Evolutionary conservation across 92 coral and sea anemone species (phyloP), one percentile per base, ranked within the genome.

Genomic region (Pocillopora grandis): DNA sequence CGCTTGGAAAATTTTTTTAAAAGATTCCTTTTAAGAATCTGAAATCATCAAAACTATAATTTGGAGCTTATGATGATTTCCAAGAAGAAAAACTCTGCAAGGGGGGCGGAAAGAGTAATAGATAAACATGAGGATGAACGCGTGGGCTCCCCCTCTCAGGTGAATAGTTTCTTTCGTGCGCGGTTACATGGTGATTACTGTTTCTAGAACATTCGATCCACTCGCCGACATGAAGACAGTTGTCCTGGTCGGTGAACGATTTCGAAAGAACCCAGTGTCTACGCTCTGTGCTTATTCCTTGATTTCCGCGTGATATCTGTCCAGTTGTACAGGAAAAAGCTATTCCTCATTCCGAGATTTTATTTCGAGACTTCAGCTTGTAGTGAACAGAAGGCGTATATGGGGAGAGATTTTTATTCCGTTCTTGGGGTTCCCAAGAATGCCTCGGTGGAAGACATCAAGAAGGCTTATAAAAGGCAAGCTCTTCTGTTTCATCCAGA

Each of bases 361-460:
- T 12, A 62, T 61, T 71, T 20, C 31, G 65, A 74, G 56, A 58
- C 15, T 36, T 36, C 14, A 6, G 76, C 60, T 74, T 42, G 66
- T 42, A 80, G 78, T 33, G 65, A 67, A 68, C n/a, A 79, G 79
- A 11, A 52, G 69, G n/a, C 77, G 70, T 76, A 79, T 60, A 97
- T 97, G 98, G 98, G 98, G 62, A 91, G 90, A 75, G 95, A 97
- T 86, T 97, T 87, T 81, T 97, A 97, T 83, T 90, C 89, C 7
- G 93, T 97, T 36, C 97, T 97, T 10, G 99, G 99, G 15, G 99
- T 97, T 75, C 95, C 99, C 20, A 90, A 97, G 84, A 92, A 92
- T 77, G 99, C 99, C 49, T 81, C 93, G 66, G 78, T 80, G 35
- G 99, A 97, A 58, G 99, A 97, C 36, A 94, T 97, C 84, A 94